Evolutionary conservation across 1,140 invertebrate species (phyloP).

Genomic region (Drosophila orosa): DNA sequence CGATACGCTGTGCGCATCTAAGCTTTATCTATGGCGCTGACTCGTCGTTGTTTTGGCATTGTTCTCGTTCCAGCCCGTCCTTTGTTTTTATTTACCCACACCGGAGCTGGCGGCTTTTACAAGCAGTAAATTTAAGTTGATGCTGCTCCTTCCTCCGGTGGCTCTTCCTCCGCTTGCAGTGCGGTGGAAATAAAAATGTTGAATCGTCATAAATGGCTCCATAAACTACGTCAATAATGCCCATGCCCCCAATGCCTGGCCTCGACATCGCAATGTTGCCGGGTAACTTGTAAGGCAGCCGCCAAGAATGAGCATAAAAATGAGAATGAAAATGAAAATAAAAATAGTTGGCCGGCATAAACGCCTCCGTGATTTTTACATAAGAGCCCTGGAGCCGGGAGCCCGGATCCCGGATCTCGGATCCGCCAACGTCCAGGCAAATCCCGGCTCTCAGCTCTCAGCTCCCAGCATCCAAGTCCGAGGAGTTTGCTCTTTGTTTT

Average conservation of each 20-base stretch:
- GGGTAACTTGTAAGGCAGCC: slow-evolving; percentile 57
- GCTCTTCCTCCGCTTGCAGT: slow-evolving; percentile 36
- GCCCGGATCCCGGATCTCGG: background rate
- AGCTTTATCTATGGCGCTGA: slow-evolving; percentile 70
- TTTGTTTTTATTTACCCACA: slow-evolving; percentile 77
- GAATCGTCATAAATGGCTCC: slow-evolving; percentile 83
- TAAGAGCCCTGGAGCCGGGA: slow-evolving; percentile 36
- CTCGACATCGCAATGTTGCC: slow-evolving; percentile 50
- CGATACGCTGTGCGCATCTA: slow-evolving; percentile 78
- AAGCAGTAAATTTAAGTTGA: slow-evolving; percentile 79
- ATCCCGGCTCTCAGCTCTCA: slow-evolving; percentile 9
- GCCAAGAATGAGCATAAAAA: slow-evolving; percentile 70
- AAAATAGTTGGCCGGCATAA: slow-evolving; percentile 79
- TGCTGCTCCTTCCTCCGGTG: slow-evolving; percentile 17
- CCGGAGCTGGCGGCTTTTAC: slow-evolving; percentile 60
- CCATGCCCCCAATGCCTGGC: slow-evolving; percentile 36
- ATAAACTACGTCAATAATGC: slow-evolving; percentile 80
- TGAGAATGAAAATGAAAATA: slow-evolving; percentile 70
- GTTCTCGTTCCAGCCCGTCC: slow-evolving; percentile 51
- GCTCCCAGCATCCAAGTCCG: slow-evolving; percentile 1
- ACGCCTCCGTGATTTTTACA: slow-evolving; percentile 80
- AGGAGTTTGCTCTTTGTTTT: slow-evolving; percentile 37
- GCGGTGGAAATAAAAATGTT: slow-evolving; percentile 82
- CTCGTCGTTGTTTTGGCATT: slow-evolving; percentile 75
- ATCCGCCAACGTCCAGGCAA: slow-evolving; percentile 23